A percentile compares a stretch with the other conserved stretches of the same genome.
Conservation (phyloP, 2,113 vertebrate genomes). For the Phalacrocorax aristotelis region DNA sequence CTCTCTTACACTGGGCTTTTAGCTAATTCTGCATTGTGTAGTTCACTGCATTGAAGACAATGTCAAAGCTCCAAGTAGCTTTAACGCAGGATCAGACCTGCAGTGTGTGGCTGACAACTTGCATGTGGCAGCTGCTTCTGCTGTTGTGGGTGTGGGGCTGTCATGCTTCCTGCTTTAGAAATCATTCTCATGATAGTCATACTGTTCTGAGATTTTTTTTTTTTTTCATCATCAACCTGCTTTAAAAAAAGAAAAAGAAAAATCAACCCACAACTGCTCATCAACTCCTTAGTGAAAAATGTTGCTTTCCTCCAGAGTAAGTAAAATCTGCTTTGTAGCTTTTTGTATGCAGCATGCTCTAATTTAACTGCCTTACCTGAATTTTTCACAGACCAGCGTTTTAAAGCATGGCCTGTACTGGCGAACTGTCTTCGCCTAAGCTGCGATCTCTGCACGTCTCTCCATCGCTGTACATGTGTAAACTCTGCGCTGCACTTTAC, state of each 20-base stretch:
- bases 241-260: slow-evolving; percentile 55
- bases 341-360: not conserved
- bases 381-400: not conserved
- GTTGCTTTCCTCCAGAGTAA: not conserved
- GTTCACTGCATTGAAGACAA: not conserved
- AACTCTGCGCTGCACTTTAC: not conserved
- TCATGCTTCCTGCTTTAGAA: slow-evolving; percentile 64
- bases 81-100: not conserved
- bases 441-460: not conserved
- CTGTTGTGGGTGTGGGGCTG: slow-evolving; percentile 58
- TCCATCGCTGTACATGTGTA: fast-evolving
- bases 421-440: not conserved
- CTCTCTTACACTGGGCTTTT: not conserved
- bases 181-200: slow-evolving; percentile 61
- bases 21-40: not conserved
- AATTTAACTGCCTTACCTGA: not conserved
- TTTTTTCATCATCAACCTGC: slow-evolving; percentile 26
- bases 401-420: not conserved
- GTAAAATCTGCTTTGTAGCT: not conserved
- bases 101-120: slow-evolving; percentile 13
- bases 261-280: slow-evolving; percentile 31
- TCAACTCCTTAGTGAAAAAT: not conserved
- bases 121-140: slow-evolving; percentile 56
- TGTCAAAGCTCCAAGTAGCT: not conserved
- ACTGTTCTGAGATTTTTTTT: slow-evolving; percentile 24